Base-by-base conservation (phyloP, 2,113 vertebrate genomes). In the Nerophis ophidion region DNA sequence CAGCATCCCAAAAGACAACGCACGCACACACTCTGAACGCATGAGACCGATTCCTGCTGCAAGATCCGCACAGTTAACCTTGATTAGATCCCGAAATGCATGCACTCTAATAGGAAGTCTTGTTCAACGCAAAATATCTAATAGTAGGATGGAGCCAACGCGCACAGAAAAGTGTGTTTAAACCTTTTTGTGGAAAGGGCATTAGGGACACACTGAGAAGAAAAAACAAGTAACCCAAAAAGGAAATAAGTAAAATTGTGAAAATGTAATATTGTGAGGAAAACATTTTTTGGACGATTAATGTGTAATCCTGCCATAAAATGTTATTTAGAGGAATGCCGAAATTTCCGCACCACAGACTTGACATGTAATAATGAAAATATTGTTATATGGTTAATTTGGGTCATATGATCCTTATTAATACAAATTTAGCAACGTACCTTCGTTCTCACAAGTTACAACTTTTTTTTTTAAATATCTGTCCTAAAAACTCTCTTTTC, bases 91-190 rank as follows among this genome's bases (percentile, higher is more conserved):
- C 44, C 42, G 49, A 69, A 75, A 80, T 75, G 62, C 80, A 81
- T 83, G 84, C 80, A 78, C 65, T 80, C 70, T 53, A 62, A 69
- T 71, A 57, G 65, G 68, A 74, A 76, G 74, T 69, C 72, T 57
- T 74, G 71, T 63, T 60, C 59, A 70, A 67, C 66, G 53, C 58
- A 42, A 61, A 8, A 8, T 50, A 78, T 65, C 64, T 70, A 66
- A 33, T 33, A 5, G 57, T 3, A 66, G 74, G 78, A 75, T 67
- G 70, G 55, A 33, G 57, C n/a, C 57, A 19, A 51, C 64, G 60
- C 66, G 63, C 38, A 7, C 40, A 44, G 4, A 11, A 11, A 1
- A 55, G 42, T 56, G 36, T 42, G 54, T 42, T 42, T 42, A 63
- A 58, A 66, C 49, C 13, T 33, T 49, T 36, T 16, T 17, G 38